Base-by-base conservation (phyloP, 1,140 invertebrate species). In the Sycobia sp. region DNA sequence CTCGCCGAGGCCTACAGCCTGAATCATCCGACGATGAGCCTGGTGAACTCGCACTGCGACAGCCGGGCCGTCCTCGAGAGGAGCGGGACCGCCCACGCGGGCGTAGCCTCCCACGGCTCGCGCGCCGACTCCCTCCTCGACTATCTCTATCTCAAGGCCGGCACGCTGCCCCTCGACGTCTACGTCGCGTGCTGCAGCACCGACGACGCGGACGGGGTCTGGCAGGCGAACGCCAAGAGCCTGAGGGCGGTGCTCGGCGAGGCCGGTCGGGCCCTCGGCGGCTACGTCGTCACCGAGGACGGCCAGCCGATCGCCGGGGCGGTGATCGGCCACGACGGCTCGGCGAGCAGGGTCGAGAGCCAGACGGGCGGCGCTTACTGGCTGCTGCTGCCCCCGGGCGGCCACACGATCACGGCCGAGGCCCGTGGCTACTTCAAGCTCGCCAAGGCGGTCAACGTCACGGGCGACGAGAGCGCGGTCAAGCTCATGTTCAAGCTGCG, bases 401-500 rank as follows among this genome's bases (percentile, higher is more conserved):
- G 70, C 34, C 82, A 89, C 54, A 82, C 76, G 2, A 70, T 90
- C 11, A 84, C 76, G 18, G 86, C 83, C n/a, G 73, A 73, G n/a
- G 85, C 85, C 1, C 63, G 75, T 2, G 85, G 86, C 0, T 88
- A 87, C 72, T 70, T 83, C 27, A 67, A 82, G 8, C 74, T 80
- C 7, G 83, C 81, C 0, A 87, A 87, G 69, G 71, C 85, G 9
- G 70, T 89, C 3, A 54, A 53, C 3, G 36, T 65, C n/a, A 53
- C 55, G 0, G 7, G 43, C 13, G 20, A 51, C 10, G 4, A 18
- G 3, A 55, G 0, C 25, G 1, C 2, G 0, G 1, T 34, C 9
- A 55, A 80, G 7, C 76, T 92, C 1, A 80, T 92, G 58, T 87
- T 93, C 39, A 88, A 87, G 61, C 71, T 94, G 54, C 81, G 83